Evolutionary conservation across 2,113 vertebrate genomes (phyloP).

Genomic region (Ariopsis seemanni): DNA sequence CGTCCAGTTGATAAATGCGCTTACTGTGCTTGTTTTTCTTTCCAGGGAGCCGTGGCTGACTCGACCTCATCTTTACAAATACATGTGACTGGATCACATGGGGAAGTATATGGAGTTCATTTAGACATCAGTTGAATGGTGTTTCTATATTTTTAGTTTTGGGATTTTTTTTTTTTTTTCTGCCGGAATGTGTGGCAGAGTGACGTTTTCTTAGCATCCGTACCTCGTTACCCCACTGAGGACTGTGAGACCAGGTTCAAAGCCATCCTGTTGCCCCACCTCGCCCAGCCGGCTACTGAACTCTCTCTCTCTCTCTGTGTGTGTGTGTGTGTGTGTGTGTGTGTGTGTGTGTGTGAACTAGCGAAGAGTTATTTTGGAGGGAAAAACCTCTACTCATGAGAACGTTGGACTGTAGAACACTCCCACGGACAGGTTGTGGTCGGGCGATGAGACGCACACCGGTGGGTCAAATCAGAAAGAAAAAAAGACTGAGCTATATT

Average conservation of each 20-base stretch:
- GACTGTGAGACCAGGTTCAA: slow-evolving; percentile 81
- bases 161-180: slow-evolving; percentile 47
- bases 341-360: slow-evolving; percentile 62
- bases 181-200: slow-evolving; percentile 79
- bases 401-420: slow-evolving; percentile 28
- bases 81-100: slow-evolving; percentile 95
- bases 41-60: slow-evolving; percentile 79
- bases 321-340: too few species aligned
- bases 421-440: slow-evolving; percentile 51
- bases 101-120: slow-evolving; percentile 79
- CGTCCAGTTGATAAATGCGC: not conserved
- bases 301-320: slow-evolving; percentile 52
- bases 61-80: slow-evolving; percentile 79
- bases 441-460: slow-evolving; percentile 51
- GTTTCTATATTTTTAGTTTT: slow-evolving; percentile 82
- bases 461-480: slow-evolving; percentile 66
- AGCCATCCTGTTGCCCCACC: slow-evolving; percentile 71
- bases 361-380: slow-evolving; percentile 55
- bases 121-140: slow-evolving; percentile 98
- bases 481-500: slow-evolving; percentile 63
- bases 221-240: slow-evolving; percentile 62
- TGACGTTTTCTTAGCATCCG: slow-evolving; percentile 67
- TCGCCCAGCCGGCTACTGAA: slow-evolving; percentile 66
- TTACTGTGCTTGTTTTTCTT: slow-evolving; percentile 37
- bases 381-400: slow-evolving; percentile 62